These are phyloP conservation scores for Toxotes lorentzi DNA, from an alignment of 2,797 vertebrate genomes.

Conservation along the genomic window DNA sequence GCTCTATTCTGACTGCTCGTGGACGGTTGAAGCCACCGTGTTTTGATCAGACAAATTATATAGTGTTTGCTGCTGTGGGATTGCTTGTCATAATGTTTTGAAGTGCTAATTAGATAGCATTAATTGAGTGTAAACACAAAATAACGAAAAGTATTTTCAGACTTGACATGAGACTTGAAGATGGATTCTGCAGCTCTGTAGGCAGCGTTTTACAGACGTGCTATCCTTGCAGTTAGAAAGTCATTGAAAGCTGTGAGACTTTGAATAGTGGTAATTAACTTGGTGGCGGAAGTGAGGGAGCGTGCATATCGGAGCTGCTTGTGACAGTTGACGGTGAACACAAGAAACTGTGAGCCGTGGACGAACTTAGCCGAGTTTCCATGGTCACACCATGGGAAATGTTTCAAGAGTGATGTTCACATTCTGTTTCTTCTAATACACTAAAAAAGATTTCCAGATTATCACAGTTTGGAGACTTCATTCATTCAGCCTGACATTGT, in stretches of 20 bases:
- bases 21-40: background rate
- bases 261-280: background rate
- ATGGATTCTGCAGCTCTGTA: constrained; percentile 2
- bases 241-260: background rate
- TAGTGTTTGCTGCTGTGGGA: constrained; percentile 5
- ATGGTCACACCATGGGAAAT: background rate
- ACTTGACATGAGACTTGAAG: background rate
- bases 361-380: background rate
- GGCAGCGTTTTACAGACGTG: background rate
- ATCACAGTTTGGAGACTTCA: no score
- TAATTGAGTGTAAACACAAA: constrained; percentile 25
- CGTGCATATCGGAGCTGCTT: background rate
- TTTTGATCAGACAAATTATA: constrained; percentile 38
- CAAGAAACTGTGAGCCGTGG: background rate
- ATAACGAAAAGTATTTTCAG: constrained; percentile 20
- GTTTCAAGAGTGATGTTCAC: background rate
- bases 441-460: background rate
- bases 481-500: no score
- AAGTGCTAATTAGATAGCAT: constrained; percentile 27
- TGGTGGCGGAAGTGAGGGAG: constrained; percentile 1
- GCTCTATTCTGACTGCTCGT: constrained; percentile 3
- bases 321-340: background rate
- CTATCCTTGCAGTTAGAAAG: constrained; percentile 5
- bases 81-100: constrained; percentile 40
- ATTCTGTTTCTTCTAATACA: background rate